These are phyloP conservation scores for Lathamus discolor DNA, from an alignment of 2,113 vertebrate genomes.

Conservation along the genomic window DNA sequence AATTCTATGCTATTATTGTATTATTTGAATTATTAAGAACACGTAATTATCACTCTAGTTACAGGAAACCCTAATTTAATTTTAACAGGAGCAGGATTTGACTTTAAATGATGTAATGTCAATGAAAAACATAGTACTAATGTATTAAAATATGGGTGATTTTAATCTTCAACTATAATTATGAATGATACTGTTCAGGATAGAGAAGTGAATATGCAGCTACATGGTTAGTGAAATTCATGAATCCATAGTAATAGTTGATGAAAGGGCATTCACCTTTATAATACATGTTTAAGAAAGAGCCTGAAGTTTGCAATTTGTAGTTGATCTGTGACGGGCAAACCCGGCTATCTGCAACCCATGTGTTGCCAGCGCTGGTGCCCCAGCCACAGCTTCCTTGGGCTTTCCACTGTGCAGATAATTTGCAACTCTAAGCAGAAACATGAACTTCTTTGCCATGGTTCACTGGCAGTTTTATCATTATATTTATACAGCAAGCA, in stretches of 20 bases:
- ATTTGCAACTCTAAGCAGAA: constrained; percentile 58
- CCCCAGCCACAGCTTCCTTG: not conserved
- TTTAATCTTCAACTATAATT: not conserved
- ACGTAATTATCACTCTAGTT: not conserved
- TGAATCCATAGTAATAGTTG: not conserved
- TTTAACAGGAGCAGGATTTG: constrained; percentile 11
- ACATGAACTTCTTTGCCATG: constrained; percentile 51
- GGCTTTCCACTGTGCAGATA: constrained; percentile 14
- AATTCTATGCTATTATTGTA: not conserved
- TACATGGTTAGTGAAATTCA: not conserved
- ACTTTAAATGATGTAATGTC: not conserved
- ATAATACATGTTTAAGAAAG: not conserved
- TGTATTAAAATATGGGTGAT: not conserved
- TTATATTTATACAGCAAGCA: constrained; percentile 46
- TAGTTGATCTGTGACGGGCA: not conserved
- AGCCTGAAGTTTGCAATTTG: not conserved
- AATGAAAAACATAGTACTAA: not conserved
- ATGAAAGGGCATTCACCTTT: not conserved
- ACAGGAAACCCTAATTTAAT: not conserved
- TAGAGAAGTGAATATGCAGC: not conserved
- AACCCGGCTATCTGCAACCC: fast-evolving
- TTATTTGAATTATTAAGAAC: not conserved
- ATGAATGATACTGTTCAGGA: not conserved
- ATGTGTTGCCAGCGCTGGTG: not conserved
- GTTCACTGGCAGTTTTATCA: constrained; percentile 59